phyloP scores from a whole-genome alignment of 2,113 vertebrate species.

The Aegotheles bennettii region DNA sequence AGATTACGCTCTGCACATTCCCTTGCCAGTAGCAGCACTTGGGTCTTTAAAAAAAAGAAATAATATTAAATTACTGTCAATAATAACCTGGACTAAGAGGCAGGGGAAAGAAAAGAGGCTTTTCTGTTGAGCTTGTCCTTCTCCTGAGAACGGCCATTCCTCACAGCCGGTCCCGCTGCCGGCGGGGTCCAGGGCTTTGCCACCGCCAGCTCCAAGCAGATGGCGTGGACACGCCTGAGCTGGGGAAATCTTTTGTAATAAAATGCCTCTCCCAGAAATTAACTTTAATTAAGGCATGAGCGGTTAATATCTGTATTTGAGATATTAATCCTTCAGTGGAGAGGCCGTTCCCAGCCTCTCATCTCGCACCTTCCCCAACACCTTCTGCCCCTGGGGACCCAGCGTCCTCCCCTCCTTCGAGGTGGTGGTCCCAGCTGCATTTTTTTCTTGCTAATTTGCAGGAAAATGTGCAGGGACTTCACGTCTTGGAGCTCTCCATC shows the following conservation, averaged over 20 bases:
- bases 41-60: neutral
- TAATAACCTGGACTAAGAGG: neutral
- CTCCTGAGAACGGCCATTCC: accelerated
- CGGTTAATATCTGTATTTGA: neutral
- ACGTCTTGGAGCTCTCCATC: neutral
- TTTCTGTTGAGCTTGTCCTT: neutral
- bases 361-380: neutral
- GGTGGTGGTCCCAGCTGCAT: neutral
- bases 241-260: conserved; percentile 17
- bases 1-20: neutral
- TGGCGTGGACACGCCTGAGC: conserved; percentile 11
- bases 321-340: neutral
- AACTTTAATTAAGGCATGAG: conserved; percentile 37
- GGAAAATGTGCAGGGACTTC: neutral
- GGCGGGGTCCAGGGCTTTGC: neutral
- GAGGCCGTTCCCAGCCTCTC: neutral
- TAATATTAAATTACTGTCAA: neutral
- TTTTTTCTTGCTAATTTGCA: neutral
- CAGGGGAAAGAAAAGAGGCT: neutral
- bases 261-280: conserved; percentile 48
- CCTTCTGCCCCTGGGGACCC: neutral
- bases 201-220: neutral
- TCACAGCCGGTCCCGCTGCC: accelerated
- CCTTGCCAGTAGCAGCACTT: neutral
- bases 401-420: neutral